A percentile compares a stretch with the other conserved stretches of the same genome.
Evolutionary conservation across 2,888 invertebrate species (phyloP).

Genomic region (Trissonchulus sp.): DNA sequence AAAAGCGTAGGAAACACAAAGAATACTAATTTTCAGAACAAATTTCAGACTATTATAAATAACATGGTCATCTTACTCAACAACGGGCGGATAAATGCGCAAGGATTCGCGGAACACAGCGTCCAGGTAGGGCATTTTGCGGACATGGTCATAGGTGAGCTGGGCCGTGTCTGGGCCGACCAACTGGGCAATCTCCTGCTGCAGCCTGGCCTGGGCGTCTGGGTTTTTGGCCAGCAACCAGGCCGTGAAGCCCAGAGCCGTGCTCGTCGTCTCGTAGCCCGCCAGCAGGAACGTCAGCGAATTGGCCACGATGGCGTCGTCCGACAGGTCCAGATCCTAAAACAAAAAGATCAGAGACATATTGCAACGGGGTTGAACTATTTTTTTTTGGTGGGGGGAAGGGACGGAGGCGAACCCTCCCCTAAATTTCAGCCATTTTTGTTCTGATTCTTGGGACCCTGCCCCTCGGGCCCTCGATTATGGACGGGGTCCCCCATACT

Average conservation of each 20-base stretch:
- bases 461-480: no score
- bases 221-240: conserved; percentile 57
- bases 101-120: conserved; percentile 46
- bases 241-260: conserved; percentile 55
- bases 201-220: conserved; percentile 55
- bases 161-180: conserved; percentile 38
- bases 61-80: no score
- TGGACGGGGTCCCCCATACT: no score
- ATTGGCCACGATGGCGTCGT: conserved; percentile 50
- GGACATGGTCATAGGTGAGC: conserved; percentile 38
- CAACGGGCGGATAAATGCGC: conserved; percentile 45
- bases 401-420: no score
- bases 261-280: conserved; percentile 59
- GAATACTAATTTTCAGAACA: no score
- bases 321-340: background rate
- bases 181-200: conserved; percentile 53
- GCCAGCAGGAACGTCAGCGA: conserved; percentile 57
- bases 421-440: no score
- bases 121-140: conserved; percentile 43
- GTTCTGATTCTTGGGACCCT: no score
- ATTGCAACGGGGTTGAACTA: no score
- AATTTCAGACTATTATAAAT: no score
- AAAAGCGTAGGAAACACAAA: no score
- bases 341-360: no score
- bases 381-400: no score